These are phyloP conservation scores for Capromys pilorides DNA, from an alignment of 2,797 vertebrate species.

Conservation along the genomic window DNA sequence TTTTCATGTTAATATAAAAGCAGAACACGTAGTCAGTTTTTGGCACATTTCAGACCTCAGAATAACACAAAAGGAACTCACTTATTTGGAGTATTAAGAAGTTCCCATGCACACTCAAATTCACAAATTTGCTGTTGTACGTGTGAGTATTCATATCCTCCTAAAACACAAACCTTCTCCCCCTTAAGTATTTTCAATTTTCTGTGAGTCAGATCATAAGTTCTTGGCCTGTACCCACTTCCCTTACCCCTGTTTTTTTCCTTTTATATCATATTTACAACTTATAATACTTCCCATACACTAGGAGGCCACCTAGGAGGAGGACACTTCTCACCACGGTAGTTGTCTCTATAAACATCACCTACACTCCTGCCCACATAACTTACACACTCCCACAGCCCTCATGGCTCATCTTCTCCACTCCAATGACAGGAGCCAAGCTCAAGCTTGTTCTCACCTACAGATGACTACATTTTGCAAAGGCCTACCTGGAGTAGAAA, in stretches of 20 bases:
- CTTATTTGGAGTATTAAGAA: not conserved
- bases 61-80: not conserved
- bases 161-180: constrained; percentile 49
- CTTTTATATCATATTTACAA: constrained; percentile 49
- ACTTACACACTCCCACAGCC: constrained; percentile 48
- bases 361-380: not conserved
- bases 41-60: constrained; percentile 42
- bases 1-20: not conserved
- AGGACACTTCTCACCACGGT: not conserved
- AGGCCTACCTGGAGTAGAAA: constrained; percentile 60
- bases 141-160: not conserved
- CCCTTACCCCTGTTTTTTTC: constrained; percentile 15
- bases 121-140: not conserved
- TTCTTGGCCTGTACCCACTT: constrained; percentile 24
- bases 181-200: constrained; percentile 59
- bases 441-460: constrained; percentile 14
- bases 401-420: constrained; percentile 72
- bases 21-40: not conserved
- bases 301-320: not conserved
- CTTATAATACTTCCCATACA: constrained; percentile 51
- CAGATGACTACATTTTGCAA: constrained; percentile 70
- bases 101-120: constrained; percentile 17
- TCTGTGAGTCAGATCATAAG: constrained; percentile 74
- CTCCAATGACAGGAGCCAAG: not conserved
- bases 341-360: constrained; percentile 53